Evolutionary conservation across 2,888 invertebrate genomes (phyloP).

Genomic region (Acanthococcus lagerstroemiae): DNA sequence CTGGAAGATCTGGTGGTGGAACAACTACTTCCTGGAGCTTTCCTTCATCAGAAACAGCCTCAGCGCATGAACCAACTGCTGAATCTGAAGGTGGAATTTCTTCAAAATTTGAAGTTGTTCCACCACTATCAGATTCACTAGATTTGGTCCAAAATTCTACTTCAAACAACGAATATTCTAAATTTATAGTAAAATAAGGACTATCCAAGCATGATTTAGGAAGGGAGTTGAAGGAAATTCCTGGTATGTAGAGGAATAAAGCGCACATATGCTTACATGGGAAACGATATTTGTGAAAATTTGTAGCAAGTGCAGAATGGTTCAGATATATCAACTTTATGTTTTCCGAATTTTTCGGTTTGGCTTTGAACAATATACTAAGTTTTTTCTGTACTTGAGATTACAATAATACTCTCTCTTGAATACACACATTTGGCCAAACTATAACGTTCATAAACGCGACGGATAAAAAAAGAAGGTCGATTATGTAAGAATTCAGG

Average conservation of each 20-base stretch:
- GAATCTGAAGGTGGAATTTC: background rate
- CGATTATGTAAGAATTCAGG: background rate
- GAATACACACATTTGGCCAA: background rate
- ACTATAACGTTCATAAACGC: background rate
- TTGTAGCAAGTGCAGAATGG: background rate
- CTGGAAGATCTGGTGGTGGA: too few species aligned
- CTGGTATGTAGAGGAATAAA: background rate
- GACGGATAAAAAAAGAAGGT: background rate
- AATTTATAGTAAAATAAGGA: conserved; percentile 2
- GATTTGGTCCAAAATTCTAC: background rate
- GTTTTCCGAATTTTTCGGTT: background rate
- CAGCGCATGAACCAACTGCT: too few species aligned
- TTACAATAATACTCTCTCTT: background rate
- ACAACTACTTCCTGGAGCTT: too few species aligned
- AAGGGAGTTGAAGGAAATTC: background rate
- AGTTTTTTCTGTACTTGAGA: background rate
- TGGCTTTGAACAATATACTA: background rate
- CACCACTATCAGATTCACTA: background rate
- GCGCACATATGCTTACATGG: conserved; percentile 14
- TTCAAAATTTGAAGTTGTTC: background rate
- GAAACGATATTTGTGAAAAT: background rate
- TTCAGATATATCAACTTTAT: background rate
- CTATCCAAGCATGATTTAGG: background rate
- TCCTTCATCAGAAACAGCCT: too few species aligned
- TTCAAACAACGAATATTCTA: background rate